These are phyloP conservation scores for Nomada fabriciana DNA, from an alignment of 2,888 invertebrate genomes.

Conservation along the genomic window DNA sequence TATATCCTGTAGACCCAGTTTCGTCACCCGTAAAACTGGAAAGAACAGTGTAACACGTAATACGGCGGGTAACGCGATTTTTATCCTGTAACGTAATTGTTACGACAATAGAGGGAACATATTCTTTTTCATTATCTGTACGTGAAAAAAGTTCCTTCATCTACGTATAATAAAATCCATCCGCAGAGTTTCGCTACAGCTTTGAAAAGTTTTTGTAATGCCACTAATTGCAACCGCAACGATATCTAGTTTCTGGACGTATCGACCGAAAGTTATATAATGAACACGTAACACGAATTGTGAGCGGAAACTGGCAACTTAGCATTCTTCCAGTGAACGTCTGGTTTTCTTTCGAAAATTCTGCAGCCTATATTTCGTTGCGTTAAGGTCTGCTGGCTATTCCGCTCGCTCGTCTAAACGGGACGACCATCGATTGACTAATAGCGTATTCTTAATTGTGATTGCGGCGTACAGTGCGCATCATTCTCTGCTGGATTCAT, in stretches of 20 bases:
- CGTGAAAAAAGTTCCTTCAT: background rate
- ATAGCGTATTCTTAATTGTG: constrained; percentile 35
- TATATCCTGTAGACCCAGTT: background rate
- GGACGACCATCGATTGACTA: constrained; percentile 26
- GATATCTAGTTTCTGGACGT: constrained; percentile 10
- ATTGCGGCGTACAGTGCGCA: constrained; percentile 22
- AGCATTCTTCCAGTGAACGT: constrained; percentile 5
- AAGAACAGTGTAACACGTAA: constrained; percentile 2
- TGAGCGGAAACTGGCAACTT: constrained; percentile 35
- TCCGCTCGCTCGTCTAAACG: background rate
- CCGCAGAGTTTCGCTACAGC: background rate
- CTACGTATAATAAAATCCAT: background rate
- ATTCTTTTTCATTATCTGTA: background rate
- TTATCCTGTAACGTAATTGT: constrained; percentile 1
- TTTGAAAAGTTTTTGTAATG: constrained; percentile 13
- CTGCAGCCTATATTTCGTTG: constrained; percentile 4
- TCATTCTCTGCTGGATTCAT: constrained; percentile 34
- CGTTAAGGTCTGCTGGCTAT: constrained; percentile 4
- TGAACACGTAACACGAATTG: constrained; percentile 34
- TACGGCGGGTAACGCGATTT: background rate
- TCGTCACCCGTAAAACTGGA: background rate
- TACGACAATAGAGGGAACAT: background rate
- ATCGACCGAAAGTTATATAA: constrained; percentile 31
- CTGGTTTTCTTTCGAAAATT: constrained; percentile 36
- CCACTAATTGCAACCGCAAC: constrained; percentile 27